Conservation (phyloP, 2,888 invertebrate genomes). For the Microchrysa polita region DNA sequence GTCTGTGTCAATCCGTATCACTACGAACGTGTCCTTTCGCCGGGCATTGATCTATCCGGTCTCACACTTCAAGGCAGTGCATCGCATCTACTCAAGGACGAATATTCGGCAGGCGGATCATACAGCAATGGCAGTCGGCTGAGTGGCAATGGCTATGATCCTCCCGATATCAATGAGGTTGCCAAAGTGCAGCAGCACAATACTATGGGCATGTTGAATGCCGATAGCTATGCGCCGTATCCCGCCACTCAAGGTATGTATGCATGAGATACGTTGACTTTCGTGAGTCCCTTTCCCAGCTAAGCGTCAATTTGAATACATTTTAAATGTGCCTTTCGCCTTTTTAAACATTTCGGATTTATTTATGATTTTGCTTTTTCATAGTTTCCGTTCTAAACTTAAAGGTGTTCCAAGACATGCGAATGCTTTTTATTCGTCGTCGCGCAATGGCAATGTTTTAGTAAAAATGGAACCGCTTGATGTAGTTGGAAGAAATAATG, state of each 20-base stretch:
- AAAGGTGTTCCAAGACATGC: constrained; percentile 63
- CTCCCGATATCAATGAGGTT: constrained; percentile 68
- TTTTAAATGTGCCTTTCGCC: constrained; percentile 8
- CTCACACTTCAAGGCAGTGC: constrained; percentile 86
- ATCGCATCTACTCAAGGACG: constrained; percentile 89
- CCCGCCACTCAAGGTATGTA: constrained; percentile 59
- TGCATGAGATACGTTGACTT: too few relatives aligned
- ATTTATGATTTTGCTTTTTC: constrained; percentile 52
- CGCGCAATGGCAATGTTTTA: constrained; percentile 59
- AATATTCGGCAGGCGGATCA: constrained; percentile 82
- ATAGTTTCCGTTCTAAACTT: constrained; percentile 51
- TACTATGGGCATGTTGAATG: constrained; percentile 66
- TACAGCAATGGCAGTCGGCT: constrained; percentile 66
- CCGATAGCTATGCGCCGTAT: constrained; percentile 60
- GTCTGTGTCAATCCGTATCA: constrained; percentile 99
- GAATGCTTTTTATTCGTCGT: constrained; percentile 60
- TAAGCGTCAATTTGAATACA: not conserved
- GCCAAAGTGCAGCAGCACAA: constrained; percentile 79
- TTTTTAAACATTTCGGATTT: constrained; percentile 17
- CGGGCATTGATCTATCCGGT: constrained; percentile 95
- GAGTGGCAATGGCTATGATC: constrained; percentile 63
- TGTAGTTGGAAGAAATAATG: constrained; percentile 58
- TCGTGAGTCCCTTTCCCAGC: not conserved
- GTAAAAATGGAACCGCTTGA: constrained; percentile 61
- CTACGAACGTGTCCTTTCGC: constrained; percentile 98